Evolutionary conservation across 2,113 vertebrate species (phyloP), one percentile per base, ranked within the genome.

Genomic region (Charadrius vociferus): DNA sequence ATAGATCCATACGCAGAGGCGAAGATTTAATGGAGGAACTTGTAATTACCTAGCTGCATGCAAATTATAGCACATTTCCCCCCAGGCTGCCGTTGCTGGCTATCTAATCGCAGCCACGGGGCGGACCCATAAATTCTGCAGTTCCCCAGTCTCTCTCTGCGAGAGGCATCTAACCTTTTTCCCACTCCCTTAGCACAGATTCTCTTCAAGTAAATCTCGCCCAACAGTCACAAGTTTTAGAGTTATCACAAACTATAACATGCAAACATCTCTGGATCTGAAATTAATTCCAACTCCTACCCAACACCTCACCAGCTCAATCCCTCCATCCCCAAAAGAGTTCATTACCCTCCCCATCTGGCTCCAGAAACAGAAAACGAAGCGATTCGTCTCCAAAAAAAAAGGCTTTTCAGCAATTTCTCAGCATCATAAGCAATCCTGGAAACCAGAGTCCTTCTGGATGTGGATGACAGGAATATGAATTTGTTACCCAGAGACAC

Each of bases 1-100:
- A 87, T 65, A 84, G 93, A 96, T 95, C 83, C 93, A 72, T 65
- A 68, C 52, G 89, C 61, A 93, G 77, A 89, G 65, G 73, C 10
- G 8, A 83, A 96, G 96, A 86, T 93, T 92, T 92, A 97, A 85
- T 81, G 78, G 82, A 91, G 36, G 75, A 70, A 71, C 22, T n/a
- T 83, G 90, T 96, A 93, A 97, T 96, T 97, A 95, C 92, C 92
- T 86, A 67, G 75, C 86, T 81, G 80, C 75, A 95, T 96, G 95
- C 92, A 96, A 96, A 97, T 96, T 67, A 81, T 18, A 72, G 62
- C 45, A 72, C 72, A 62, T 87, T 95, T 96, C 8, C 49, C 91
- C 55, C 62, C 71, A 87, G 89, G 84, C 88, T 84, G n/a, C 81
- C 58, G 36, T 53, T 58, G 39, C 89, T 93, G 93, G 83, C 91